Evolutionary conservation across 2,113 vertebrate species (phyloP).

Genomic region (Rhinoptilus africanus): DNA sequence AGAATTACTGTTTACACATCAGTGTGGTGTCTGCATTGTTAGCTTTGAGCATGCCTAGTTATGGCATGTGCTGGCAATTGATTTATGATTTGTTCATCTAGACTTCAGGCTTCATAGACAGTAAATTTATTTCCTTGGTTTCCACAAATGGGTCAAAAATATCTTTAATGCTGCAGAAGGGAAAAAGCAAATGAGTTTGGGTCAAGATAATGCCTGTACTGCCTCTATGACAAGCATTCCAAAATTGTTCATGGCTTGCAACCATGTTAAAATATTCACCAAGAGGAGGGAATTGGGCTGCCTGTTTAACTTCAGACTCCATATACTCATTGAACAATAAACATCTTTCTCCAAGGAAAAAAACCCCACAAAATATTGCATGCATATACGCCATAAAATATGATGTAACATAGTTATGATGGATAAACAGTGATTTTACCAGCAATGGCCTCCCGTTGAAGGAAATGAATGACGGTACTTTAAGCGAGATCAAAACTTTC

Average conservation of each 20-base stretch:
- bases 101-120: conserved; percentile 1
- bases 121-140: conserved; percentile 28
- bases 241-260: neutral
- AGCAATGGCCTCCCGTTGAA: neutral
- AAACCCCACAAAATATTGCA: neutral
- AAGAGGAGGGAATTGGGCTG: neutral
- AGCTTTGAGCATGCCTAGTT: neutral
- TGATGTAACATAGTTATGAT: neutral
- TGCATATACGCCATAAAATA: neutral
- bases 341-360: neutral
- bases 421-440: conserved; percentile 27
- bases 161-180: neutral
- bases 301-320: neutral
- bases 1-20: conserved; percentile 1
- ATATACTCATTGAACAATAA: neutral
- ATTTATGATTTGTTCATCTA: conserved; percentile 40
- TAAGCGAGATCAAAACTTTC: conserved; percentile 51
- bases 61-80: conserved; percentile 10
- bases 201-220: conserved; percentile 4
- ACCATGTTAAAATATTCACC: neutral
- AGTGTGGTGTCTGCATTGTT: neutral
- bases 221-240: neutral
- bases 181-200: conserved; percentile 22
- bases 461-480: neutral
- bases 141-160: conserved; percentile 21